Evolutionary conservation across 1,140 invertebrate species (phyloP).

Genomic region (Zaprionus nigranus): DNA sequence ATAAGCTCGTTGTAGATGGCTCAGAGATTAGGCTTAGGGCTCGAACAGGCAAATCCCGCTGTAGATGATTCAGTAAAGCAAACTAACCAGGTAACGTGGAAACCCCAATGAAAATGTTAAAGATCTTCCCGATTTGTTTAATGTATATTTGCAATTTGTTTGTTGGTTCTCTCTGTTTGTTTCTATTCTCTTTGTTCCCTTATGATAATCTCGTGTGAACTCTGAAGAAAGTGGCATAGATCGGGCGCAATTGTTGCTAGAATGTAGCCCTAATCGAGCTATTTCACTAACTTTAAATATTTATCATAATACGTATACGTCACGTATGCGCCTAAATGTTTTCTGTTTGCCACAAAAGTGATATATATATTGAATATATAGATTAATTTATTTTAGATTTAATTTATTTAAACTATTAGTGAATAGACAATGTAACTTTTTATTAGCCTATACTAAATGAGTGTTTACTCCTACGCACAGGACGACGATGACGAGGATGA

Average conservation of each 20-base stretch:
- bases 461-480: neutral
- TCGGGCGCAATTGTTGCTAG: slow-evolving; percentile 5
- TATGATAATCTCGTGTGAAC: neutral
- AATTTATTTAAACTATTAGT: slow-evolving; percentile 15
- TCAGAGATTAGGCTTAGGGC: slow-evolving; percentile 12
- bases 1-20: slow-evolving; percentile 10
- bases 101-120: neutral
- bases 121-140: neutral
- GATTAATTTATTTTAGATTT: slow-evolving; percentile 21
- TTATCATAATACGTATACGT: slow-evolving; percentile 56
- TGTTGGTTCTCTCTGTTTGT: neutral
- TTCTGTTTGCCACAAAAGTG: slow-evolving; percentile 29
- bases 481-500: slow-evolving; percentile 76
- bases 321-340: slow-evolving; percentile 39
- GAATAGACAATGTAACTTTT: neutral
- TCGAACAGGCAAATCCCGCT: slow-evolving; percentile 8
- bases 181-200: slow-evolving; percentile 8
- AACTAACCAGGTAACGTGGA: slow-evolving; percentile 41
- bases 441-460: neutral
- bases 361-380: neutral
- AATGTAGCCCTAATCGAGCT: slow-evolving; percentile 34
- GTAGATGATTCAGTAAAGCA: slow-evolving; percentile 24
- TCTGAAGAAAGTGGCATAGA: neutral
- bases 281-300: slow-evolving; percentile 31
- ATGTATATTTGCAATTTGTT: neutral